Conservation (phyloP, 2,113 vertebrate genomes). For the Chionodraco myersi region DNA sequence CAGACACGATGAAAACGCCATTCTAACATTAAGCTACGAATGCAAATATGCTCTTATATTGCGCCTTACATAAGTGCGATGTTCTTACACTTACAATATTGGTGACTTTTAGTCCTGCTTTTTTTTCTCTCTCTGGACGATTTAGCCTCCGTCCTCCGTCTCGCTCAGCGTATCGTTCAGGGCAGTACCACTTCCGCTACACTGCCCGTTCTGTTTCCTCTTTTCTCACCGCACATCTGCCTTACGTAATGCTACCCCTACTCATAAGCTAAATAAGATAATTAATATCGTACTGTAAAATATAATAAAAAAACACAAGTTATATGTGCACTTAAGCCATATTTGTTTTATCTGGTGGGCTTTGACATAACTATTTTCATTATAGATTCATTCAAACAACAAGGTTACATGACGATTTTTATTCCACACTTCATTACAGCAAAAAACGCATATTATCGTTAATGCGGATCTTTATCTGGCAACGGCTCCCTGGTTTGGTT, state of each 20-base stretch:
- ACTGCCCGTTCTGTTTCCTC: conserved; percentile 83
- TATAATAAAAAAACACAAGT: background rate
- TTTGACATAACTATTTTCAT: background rate
- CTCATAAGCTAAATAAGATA: conserved; percentile 5
- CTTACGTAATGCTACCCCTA: conserved; percentile 65
- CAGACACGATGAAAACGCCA: conserved; percentile 23
- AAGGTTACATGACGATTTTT: background rate
- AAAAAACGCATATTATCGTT: background rate
- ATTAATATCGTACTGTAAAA: background rate
- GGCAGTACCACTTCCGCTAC: conserved; percentile 87
- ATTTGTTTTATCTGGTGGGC: background rate
- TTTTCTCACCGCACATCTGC: conserved; percentile 73
- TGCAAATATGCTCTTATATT: background rate
- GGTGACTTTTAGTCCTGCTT: conserved; percentile 78
- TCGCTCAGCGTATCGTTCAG: conserved; percentile 83
- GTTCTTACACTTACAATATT: conserved; percentile 79
- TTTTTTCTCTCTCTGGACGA: conserved; percentile 74
- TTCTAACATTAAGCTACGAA: background rate
- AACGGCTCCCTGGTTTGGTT: background rate
- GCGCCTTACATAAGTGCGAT: background rate
- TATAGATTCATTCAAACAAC: too few relatives aligned
- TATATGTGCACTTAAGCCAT: background rate
- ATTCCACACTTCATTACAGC: background rate
- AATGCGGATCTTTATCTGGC: background rate
- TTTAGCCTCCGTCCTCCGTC: conserved; percentile 82